Conservation (phyloP, 2,888 invertebrate species). For the Microplitis manilae region DNA sequence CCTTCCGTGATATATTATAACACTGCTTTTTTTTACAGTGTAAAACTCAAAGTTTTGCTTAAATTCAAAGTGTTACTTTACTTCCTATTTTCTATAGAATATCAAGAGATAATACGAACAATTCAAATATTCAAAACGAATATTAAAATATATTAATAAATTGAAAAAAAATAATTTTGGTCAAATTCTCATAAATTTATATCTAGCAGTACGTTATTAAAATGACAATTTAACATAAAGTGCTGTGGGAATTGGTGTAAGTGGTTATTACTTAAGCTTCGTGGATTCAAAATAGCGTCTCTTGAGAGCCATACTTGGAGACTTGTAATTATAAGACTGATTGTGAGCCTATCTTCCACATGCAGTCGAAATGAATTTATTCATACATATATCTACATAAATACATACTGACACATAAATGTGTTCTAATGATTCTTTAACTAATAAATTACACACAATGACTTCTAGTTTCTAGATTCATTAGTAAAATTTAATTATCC, state of each 20-base stretch:
- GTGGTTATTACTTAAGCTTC: conserved; percentile 28
- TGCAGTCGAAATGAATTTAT: neutral
- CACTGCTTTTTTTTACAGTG: too few relatives aligned
- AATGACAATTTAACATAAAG: conserved; percentile 31
- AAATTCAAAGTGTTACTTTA: too few relatives aligned
- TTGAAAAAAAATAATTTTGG: neutral
- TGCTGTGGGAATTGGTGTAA: conserved; percentile 26
- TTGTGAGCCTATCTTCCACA: conserved; percentile 20
- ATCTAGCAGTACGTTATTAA: neutral
- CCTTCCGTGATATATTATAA: too few relatives aligned
- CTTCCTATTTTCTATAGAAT: too few relatives aligned
- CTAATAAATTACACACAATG: neutral
- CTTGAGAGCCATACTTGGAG: conserved; percentile 10
- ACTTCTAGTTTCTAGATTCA: neutral
- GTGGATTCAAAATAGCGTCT: conserved; percentile 5
- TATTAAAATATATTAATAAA: neutral
- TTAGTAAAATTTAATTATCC: neutral
- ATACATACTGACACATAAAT: neutral
- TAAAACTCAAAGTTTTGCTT: too few relatives aligned
- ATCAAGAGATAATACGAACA: too few relatives aligned
- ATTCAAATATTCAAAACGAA: neutral
- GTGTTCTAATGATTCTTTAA: neutral
- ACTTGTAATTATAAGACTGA: conserved; percentile 32
- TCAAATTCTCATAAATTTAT: neutral
- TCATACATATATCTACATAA: neutral